Evolutionary conservation across 1,140 invertebrate genomes (phyloP).

Genomic region (Psilanteris sp.): DNA sequence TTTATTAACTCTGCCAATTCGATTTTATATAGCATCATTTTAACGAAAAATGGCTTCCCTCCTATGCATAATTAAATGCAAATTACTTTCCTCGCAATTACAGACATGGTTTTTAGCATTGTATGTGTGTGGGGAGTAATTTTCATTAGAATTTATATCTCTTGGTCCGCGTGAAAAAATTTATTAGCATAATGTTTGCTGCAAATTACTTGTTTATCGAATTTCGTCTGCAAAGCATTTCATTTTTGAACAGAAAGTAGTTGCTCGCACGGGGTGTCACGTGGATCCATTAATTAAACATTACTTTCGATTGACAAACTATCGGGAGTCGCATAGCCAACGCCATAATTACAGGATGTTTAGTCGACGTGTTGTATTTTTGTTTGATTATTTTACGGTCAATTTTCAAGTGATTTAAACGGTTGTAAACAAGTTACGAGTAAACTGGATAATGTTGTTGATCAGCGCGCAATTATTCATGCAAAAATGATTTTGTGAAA

Average conservation of each 20-base stretch:
- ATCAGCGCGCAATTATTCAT: not conserved
- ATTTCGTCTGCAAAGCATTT: no score
- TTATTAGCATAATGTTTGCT: slow-evolving; percentile 38
- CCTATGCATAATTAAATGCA: slow-evolving; percentile 44
- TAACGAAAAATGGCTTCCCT: slow-evolving; percentile 32
- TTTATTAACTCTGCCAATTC: slow-evolving; percentile 25
- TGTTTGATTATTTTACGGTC: no score
- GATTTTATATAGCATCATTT: slow-evolving; percentile 17
- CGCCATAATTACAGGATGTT: no score
- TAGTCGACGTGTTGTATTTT: no score
- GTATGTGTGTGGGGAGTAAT: slow-evolving; percentile 24
- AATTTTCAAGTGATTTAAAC: not conserved
- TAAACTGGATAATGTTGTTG: slow-evolving; percentile 2
- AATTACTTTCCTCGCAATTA: slow-evolving; percentile 40
- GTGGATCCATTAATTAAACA: not conserved
- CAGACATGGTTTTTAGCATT: slow-evolving; percentile 24
- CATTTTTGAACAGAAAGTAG: not conserved
- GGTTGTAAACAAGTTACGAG: not conserved
- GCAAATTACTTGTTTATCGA: no score
- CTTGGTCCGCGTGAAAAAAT: slow-evolving; percentile 19
- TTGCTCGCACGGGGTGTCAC: no score
- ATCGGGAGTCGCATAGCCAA: no score
- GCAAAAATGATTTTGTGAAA: slow-evolving; percentile 1
- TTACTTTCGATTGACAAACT: slow-evolving; percentile 3
- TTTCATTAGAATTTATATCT: slow-evolving; percentile 42